Evolutionary conservation across 2,888 invertebrate genomes (phyloP).

Genomic region (Torymus aiolomorphi): DNA sequence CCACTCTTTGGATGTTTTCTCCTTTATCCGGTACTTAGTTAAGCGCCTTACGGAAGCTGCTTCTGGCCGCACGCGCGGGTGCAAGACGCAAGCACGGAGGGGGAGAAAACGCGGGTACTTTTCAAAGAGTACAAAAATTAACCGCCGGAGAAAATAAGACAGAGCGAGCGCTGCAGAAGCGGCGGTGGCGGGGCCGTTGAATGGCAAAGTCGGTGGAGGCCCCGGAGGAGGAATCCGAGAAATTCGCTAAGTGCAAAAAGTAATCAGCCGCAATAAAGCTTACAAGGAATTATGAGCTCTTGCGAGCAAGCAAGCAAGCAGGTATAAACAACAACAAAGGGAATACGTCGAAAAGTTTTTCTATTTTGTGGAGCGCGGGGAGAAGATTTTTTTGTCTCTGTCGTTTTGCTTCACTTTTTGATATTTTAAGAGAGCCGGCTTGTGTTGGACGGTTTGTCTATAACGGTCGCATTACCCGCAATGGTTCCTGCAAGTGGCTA

Average conservation of each 20-base stretch:
- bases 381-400: neutral
- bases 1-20: constrained; percentile 5
- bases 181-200: neutral
- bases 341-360: constrained; percentile 5
- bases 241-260: constrained; percentile 24
- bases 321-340: neutral
- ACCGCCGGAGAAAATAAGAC: constrained; percentile 1
- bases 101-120: neutral
- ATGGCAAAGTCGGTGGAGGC: constrained; percentile 1
- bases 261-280: constrained; percentile 29
- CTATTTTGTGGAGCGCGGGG: neutral
- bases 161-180: too few relatives aligned
- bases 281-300: neutral
- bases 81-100: neutral
- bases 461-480: too few relatives aligned
- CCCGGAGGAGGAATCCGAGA: constrained; percentile 13
- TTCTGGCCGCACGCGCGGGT: neutral
- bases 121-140: constrained; percentile 21
- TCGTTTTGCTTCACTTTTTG: neutral
- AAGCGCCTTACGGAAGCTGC: constrained; percentile 36
- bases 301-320: neutral
- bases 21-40: constrained; percentile 45
- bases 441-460: too few relatives aligned
- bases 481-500: too few relatives aligned
- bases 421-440: too few relatives aligned